phyloP scores from a whole-genome alignment of 1,140 invertebrate species.

The Caenorhabditis elegans region DNA sequence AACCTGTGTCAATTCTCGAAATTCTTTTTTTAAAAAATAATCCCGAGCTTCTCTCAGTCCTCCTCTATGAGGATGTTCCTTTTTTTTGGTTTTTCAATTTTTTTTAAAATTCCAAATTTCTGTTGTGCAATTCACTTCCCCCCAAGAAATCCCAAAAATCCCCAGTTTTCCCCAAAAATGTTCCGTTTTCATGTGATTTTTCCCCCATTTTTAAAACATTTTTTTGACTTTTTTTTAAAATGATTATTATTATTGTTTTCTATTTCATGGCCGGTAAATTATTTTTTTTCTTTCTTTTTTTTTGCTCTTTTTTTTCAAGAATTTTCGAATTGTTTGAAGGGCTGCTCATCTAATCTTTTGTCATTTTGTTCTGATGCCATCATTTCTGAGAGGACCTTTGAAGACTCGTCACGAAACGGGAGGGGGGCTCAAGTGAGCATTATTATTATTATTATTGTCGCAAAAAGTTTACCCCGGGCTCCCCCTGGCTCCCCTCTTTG shows the following conservation, averaged over 20 bases:
- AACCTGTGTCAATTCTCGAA: no score
- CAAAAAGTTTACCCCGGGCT: no score
- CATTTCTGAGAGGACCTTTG: neutral
- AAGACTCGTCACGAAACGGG: neutral
- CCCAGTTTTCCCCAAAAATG: neutral
- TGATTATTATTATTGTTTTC: neutral
- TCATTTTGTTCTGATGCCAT: neutral
- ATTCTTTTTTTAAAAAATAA: neutral
- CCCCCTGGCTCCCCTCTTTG: no score
- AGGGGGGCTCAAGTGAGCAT: neutral
- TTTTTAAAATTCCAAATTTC: neutral
- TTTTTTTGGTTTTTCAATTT: neutral
- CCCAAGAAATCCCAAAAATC: no score
- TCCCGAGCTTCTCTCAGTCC: neutral
- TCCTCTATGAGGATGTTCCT: neutral
- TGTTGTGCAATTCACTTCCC: conserved; percentile 25
- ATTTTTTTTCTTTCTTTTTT: neutral
- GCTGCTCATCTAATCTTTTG: neutral
- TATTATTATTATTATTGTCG: neutral
- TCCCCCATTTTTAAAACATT: neutral
- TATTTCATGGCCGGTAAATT: conserved; percentile 7
- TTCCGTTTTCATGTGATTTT: neutral
- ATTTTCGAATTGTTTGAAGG: no score
- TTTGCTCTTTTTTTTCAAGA: neutral
- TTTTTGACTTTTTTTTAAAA: neutral